These are phyloP conservation scores for Dorcus hopei DNA, from an alignment of 2,888 invertebrate species.

Conservation along the genomic window DNA sequence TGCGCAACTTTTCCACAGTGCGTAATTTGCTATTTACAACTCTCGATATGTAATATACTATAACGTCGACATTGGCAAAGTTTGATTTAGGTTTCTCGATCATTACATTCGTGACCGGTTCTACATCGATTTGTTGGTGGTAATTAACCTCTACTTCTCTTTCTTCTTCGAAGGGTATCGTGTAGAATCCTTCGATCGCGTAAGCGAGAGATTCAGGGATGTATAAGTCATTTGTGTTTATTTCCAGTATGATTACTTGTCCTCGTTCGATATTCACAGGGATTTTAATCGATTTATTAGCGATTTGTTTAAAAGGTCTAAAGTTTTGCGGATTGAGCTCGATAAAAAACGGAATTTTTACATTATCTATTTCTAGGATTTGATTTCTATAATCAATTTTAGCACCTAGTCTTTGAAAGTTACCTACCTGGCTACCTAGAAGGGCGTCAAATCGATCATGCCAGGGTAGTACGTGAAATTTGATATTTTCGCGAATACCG, in stretches of 20 bases:
- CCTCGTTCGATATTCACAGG: too few relatives aligned
- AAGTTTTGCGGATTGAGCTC: too few relatives aligned
- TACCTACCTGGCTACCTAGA: slow-evolving; percentile 8
- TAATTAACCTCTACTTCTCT: not conserved
- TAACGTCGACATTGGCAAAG: too few relatives aligned
- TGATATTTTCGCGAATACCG: slow-evolving; percentile 3
- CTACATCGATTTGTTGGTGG: not conserved
- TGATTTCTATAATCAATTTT: slow-evolving; percentile 10
- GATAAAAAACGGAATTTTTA: slow-evolving; percentile 4
- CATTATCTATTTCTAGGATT: slow-evolving; percentile 3
- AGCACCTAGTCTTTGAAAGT: slow-evolving; percentile 8
- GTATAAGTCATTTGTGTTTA: too few relatives aligned
- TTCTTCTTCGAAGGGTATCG: not conserved
- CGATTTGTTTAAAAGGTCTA: too few relatives aligned
- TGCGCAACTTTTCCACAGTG: too few relatives aligned
- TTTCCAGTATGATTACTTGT: too few relatives aligned
- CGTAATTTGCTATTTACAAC: too few relatives aligned
- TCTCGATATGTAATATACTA: too few relatives aligned
- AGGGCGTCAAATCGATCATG: slow-evolving; percentile 13
- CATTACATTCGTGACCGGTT: not conserved
- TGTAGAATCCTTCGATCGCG: not conserved
- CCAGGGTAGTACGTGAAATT: slow-evolving; percentile 7
- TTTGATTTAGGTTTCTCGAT: not conserved
- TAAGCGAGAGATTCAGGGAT: not conserved
- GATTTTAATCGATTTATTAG: too few relatives aligned